phyloP scores from a whole-genome alignment of 2,888 invertebrate species.

The Criorhina ranunculi region DNA sequence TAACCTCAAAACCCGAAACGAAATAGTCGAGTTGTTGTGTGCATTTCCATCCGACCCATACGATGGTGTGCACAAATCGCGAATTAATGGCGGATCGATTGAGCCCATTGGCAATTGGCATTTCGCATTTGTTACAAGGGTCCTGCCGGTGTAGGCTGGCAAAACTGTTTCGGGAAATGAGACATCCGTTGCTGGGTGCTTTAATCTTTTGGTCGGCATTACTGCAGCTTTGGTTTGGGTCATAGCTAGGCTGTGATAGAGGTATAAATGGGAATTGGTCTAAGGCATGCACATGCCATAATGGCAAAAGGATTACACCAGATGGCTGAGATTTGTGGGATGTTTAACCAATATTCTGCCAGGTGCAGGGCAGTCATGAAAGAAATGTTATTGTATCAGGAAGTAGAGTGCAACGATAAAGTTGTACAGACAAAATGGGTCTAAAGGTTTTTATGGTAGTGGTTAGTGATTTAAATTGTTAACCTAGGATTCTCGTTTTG shows the following conservation, averaged over 20 bases:
- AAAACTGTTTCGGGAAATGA: slow-evolving; percentile 54
- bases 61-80: slow-evolving; percentile 53
- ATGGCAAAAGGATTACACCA: slow-evolving; percentile 54
- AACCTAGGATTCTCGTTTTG: too few species aligned
- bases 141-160: slow-evolving; percentile 26
- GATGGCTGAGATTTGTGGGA: slow-evolving; percentile 37
- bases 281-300: slow-evolving; percentile 60
- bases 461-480: too few species aligned
- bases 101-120: slow-evolving; percentile 75
- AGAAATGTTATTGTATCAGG: slow-evolving; percentile 24
- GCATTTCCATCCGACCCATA: slow-evolving; percentile 1
- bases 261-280: slow-evolving; percentile 48
- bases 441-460: background rate
- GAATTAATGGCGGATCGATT: slow-evolving; percentile 76
- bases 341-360: slow-evolving; percentile 16
- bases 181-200: slow-evolving; percentile 67
- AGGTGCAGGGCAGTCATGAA: slow-evolving; percentile 21
- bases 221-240: slow-evolving; percentile 40
- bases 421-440: background rate
- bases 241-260: background rate
- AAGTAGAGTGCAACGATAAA: slow-evolving; percentile 12
- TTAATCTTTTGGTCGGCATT: slow-evolving; percentile 66
- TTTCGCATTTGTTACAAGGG: slow-evolving; percentile 68
- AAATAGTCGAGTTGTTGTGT: slow-evolving; percentile 59
- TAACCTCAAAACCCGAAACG: slow-evolving; percentile 73